Percentiles rank a stretch among this genome's conserved stretches.
These are phyloP conservation scores for Polyergus mexicanus DNA, from an alignment of 1,140 invertebrate genomes.

Conservation along the genomic window DNA sequence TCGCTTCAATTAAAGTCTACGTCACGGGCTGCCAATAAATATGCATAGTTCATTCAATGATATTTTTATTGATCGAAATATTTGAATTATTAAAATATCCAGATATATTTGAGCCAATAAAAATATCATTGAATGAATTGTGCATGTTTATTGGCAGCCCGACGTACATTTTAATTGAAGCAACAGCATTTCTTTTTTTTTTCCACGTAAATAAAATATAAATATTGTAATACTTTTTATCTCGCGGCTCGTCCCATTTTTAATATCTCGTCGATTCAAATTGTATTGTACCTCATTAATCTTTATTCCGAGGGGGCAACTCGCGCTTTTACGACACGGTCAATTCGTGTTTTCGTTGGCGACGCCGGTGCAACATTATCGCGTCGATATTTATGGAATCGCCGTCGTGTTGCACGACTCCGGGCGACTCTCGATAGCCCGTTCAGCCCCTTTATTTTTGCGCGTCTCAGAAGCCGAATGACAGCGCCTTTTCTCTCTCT, in stretches of 20 bases:
- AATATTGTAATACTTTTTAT: not conserved
- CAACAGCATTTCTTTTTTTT: no score
- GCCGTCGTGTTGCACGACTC: slow-evolving; percentile 15
- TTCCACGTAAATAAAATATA: not conserved
- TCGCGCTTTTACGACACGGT: slow-evolving; percentile 18
- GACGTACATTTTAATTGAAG: no score
- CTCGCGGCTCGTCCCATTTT: not conserved
- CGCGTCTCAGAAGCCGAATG: slow-evolving; percentile 4
- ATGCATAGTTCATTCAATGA: no score
- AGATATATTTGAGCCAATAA: no score
- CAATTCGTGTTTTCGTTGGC: not conserved
- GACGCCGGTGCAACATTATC: not conserved
- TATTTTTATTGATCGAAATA: no score
- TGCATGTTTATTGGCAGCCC: no score
- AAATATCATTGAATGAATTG: no score
- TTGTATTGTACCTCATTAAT: not conserved
- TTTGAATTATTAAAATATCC: no score
- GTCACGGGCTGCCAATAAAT: no score
- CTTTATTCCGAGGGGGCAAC: not conserved
- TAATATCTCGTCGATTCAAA: not conserved
- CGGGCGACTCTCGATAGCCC: slow-evolving; percentile 26
- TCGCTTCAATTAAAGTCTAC: no score
- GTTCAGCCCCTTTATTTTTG: slow-evolving; percentile 52
- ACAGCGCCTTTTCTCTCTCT: slow-evolving; percentile 27
- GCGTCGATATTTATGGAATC: slow-evolving; percentile 41